Base-by-base conservation (phyloP, 2,888 invertebrate genomes). In the Isotomurus palustris region DNA sequence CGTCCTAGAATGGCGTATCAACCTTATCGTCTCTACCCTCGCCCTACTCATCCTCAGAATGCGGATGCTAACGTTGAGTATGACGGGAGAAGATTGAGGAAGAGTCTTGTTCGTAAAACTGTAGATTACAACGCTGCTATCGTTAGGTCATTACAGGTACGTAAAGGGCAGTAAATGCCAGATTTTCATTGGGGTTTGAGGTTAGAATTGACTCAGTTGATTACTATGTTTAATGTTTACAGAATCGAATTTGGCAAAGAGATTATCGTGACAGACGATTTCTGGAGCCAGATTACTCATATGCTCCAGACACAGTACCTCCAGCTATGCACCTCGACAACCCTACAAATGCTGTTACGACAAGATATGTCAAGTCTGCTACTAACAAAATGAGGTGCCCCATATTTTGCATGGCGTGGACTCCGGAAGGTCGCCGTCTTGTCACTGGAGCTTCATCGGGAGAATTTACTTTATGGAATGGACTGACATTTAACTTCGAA, bases 321-420 rank as follows among this genome's bases (percentile, higher is more conserved):
- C 97, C 97, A 2, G 86, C 90, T n/a, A 88, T 89, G 71, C 90
- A 92, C 74, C 83, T 88, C 49, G 91, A 97, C 74, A 93, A 93
- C 77, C 92, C 97, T 3, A 93, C 93, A 70, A 99, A 99, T 79
- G 91, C 95, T 68, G 92, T 93, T 14, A 75, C 77, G 4, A 49
- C 49, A 21, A 49, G 94, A 73, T 97, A 96, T 77, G 96, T 99
- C 6, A 89, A 99, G 77, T 94, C 96, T n/a, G 97, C 99, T 8
- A 97, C 96, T 54, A 99, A 99, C 78, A 99, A 99, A 82, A 94
- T 97, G 88, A 83, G 96, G 70, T 99, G 99, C 79, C 99, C 99
- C 0, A 95, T 99, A 72, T 99, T 99, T 76, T 93, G 94, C 72
- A 87, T 99, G 75, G 92, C 94, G 14, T 99, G 99, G 99, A 99